Percentiles rank a stretch among this genome's conserved stretches.
These are phyloP conservation scores for Perccottus glenii DNA, from an alignment of 2,113 vertebrate species.

Conservation along the genomic window DNA sequence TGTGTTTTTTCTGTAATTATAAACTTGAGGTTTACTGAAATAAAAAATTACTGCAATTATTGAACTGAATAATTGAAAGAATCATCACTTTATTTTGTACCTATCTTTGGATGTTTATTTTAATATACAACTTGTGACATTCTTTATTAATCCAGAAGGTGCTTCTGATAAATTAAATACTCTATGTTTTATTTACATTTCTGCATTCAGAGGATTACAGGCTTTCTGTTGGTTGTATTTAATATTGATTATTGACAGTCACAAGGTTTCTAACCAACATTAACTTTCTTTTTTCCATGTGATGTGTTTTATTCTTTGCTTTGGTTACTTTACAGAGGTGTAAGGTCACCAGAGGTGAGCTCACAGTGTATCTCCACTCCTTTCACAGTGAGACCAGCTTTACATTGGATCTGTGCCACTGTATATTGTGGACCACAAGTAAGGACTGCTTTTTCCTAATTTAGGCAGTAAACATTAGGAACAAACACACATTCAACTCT, in stretches of 20 bases:
- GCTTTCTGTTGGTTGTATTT: slow-evolving; percentile 8
- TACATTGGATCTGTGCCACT: slow-evolving; percentile 66
- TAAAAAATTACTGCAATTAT: too few species aligned
- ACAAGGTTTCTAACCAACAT: slow-evolving; percentile 33
- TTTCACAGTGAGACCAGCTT: slow-evolving; percentile 65
- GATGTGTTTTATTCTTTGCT: slow-evolving; percentile 48
- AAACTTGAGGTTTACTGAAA: too few species aligned
- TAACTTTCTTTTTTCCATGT: slow-evolving; percentile 45
- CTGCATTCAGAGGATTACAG: slow-evolving; percentile 16
- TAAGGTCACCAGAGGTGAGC: slow-evolving; percentile 38
- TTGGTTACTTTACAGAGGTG: slow-evolving; percentile 44
- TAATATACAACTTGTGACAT: too few species aligned
- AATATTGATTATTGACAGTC: slow-evolving; percentile 33
- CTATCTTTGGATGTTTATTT: too few species aligned
- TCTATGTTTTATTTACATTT: too few species aligned
- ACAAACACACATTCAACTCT: slow-evolving; percentile 75
- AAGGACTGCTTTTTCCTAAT: slow-evolving; percentile 65
- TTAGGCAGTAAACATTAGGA: slow-evolving; percentile 72
- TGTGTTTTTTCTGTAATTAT: too few species aligned
- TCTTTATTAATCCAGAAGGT: too few species aligned
- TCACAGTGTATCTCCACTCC: slow-evolving; percentile 57
- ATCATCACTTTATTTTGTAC: too few species aligned
- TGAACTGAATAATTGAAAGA: too few species aligned
- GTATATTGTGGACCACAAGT: slow-evolving; percentile 65
- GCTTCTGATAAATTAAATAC: too few species aligned